Evolutionary conservation across 2,113 vertebrate genomes (phyloP).

Genomic region (Ptychochromis oligacanthus): DNA sequence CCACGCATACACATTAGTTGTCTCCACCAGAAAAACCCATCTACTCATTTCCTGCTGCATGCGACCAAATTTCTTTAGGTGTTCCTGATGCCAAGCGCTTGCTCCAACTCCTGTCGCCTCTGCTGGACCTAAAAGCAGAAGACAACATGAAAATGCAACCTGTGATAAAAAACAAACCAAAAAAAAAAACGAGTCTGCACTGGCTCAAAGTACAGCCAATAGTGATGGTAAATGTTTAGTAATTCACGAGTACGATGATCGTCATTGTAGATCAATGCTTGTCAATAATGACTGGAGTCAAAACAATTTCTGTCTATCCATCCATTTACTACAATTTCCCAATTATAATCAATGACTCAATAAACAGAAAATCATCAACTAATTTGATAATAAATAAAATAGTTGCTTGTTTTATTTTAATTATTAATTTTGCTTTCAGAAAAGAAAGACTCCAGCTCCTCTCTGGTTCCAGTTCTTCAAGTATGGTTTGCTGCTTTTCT

Average conservation of each 20-base stretch:
- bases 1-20: constrained; percentile 6
- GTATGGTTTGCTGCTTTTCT: too few species aligned
- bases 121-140: constrained; percentile 89
- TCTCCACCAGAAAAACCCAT: constrained; percentile 7
- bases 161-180: too few species aligned
- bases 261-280: background rate
- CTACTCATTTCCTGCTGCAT: background rate
- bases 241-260: background rate
- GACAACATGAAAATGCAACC: background rate
- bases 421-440: too few species aligned
- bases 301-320: too few species aligned
- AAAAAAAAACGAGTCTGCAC: background rate
- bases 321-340: background rate
- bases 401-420: too few species aligned
- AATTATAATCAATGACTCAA: background rate
- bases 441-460: too few species aligned
- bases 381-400: too few species aligned
- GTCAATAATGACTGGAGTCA: background rate
- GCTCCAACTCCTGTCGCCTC: constrained; percentile 95
- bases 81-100: constrained; percentile 97
- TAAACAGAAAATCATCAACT: background rate
- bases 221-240: background rate
- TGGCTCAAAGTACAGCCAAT: background rate
- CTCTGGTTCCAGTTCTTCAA: too few species aligned
- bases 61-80: constrained; percentile 73